phyloP scores from a whole-genome alignment of 1,140 invertebrate species.

The Pemphigus obesinymphae region DNA sequence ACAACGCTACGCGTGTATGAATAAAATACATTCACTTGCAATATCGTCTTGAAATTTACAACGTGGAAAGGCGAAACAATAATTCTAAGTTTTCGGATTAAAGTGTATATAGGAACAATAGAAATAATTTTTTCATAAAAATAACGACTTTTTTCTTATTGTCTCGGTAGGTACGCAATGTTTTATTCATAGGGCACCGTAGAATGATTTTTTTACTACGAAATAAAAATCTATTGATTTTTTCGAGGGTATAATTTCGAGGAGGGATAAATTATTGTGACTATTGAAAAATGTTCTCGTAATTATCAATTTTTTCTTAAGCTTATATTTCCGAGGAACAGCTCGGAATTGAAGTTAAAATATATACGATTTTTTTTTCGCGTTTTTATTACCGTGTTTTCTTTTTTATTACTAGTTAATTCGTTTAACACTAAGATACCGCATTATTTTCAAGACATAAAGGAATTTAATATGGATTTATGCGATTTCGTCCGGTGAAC shows the following conservation, averaged over 20 bases:
- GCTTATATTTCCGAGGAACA: too few species aligned
- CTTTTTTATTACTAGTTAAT: too few species aligned
- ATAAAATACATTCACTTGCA: neutral
- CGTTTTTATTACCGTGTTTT: too few species aligned
- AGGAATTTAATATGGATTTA: too few species aligned
- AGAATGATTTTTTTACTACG: neutral
- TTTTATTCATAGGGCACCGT: neutral
- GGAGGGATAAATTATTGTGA: too few species aligned
- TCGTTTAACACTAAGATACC: too few species aligned
- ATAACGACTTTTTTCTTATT: constrained; percentile 7
- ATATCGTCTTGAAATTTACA: neutral
- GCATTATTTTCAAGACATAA: too few species aligned
- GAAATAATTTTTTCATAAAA: constrained; percentile 9
- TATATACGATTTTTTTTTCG: too few species aligned
- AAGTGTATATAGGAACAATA: neutral
- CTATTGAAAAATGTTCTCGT: neutral
- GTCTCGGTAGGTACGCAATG: neutral
- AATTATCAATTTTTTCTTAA: too few species aligned
- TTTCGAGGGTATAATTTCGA: too few species aligned
- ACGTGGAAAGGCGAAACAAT: neutral
- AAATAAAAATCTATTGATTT: constrained; percentile 4
- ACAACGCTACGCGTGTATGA: neutral
- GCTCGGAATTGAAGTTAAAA: too few species aligned
- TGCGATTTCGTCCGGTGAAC: too few species aligned
- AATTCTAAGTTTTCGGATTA: neutral